Conservation (phyloP, 2,113 vertebrate species). For the Hymenochirus boettgeri region DNA sequence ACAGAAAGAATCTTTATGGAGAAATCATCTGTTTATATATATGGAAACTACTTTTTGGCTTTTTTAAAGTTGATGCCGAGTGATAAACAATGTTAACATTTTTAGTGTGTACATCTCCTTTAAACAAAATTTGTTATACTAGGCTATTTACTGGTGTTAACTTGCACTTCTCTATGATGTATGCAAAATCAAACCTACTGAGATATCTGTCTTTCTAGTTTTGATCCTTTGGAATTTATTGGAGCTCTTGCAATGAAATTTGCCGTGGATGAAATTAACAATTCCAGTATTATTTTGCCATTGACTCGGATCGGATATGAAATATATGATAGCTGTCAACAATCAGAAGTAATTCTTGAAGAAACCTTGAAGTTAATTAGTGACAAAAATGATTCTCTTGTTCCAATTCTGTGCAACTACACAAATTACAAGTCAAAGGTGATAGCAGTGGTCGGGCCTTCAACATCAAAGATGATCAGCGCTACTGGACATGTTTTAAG, state of each 20-base stretch:
- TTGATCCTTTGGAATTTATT: constrained; percentile 55
- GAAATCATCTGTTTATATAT: no score
- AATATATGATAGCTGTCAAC: constrained; percentile 63
- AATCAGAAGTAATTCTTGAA: constrained; percentile 60
- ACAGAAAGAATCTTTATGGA: no score
- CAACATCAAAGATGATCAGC: constrained; percentile 63
- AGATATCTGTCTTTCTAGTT: constrained; percentile 45
- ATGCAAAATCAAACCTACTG: no score
- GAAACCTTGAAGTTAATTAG: constrained; percentile 69
- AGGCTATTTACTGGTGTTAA: no score
- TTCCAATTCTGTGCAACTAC: constrained; percentile 64
- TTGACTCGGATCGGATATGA: constrained; percentile 70
- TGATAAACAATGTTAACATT: no score
- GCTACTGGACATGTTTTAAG: constrained; percentile 73
- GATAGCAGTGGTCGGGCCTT: constrained; percentile 72
- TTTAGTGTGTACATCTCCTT: no score
- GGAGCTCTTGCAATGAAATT: constrained; percentile 73
- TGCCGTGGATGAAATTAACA: constrained; percentile 83
- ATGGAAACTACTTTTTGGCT: no score
- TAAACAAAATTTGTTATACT: no score
- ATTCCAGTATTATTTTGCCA: constrained; percentile 63
- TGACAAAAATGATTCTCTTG: constrained; percentile 1
- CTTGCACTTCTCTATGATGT: no score
- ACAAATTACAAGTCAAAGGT: constrained; percentile 69
- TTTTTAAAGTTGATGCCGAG: no score